Evolutionary conservation across 2,797 vertebrate genomes (phyloP).

Genomic region (Cacajao melanocephalus): DNA sequence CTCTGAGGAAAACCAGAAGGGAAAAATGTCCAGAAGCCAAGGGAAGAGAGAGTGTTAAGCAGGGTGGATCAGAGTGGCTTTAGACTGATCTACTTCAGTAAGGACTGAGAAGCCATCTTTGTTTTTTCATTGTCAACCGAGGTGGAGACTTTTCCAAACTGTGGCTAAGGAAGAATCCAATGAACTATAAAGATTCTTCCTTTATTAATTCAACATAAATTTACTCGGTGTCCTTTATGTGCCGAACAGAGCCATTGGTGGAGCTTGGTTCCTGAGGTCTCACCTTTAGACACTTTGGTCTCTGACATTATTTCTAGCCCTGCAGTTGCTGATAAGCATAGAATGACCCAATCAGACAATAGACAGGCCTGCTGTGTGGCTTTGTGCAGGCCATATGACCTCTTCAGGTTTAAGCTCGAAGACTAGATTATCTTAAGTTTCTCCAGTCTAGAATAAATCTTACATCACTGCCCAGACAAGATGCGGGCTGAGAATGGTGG

Average conservation of each 20-base stretch:
- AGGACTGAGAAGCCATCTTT: not conserved
- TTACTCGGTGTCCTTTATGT: not conserved
- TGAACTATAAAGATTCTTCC: not conserved
- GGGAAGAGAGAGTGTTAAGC: not conserved
- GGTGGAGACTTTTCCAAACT: not conserved
- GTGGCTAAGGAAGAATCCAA: not conserved
- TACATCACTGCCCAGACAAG: not conserved
- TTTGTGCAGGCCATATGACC: not conserved
- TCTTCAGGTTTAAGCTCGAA: not conserved
- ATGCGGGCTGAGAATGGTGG: not conserved
- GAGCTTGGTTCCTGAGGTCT: not conserved
- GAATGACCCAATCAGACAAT: not conserved
- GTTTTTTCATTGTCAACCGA: not conserved
- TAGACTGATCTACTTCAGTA: not conserved
- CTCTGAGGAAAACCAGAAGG: not conserved
- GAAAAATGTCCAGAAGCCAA: not conserved
- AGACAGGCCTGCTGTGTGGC: not conserved
- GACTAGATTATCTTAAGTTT: not conserved
- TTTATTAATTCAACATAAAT: not conserved
- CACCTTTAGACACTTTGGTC: not conserved
- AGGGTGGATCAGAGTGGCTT: not conserved
- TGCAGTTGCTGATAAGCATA: not conserved
- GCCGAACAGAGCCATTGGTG: not conserved
- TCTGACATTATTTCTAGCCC: not conserved
- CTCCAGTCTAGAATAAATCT: not conserved